Conservation (phyloP, 2,113 vertebrate genomes). For the Calidris pugnax region DNA sequence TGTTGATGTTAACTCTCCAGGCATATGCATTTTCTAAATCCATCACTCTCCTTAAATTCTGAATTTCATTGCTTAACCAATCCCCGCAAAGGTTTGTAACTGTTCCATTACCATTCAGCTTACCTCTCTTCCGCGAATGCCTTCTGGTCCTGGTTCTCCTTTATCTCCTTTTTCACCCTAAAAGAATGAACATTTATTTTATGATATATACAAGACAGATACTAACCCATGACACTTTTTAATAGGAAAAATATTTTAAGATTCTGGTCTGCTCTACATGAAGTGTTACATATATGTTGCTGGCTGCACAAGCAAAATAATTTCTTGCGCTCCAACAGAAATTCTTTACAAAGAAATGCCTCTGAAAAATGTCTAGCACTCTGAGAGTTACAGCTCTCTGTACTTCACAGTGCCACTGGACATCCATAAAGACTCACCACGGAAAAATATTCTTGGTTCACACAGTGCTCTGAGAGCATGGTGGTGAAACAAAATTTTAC, state of each 20-base stretch:
- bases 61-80: neutral
- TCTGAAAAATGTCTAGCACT: neutral
- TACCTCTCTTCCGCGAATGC: constrained; percentile 75
- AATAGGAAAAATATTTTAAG: neutral
- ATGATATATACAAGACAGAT: neutral
- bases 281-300: neutral
- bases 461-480: neutral
- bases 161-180: constrained; percentile 80
- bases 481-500: neutral
- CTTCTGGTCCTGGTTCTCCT: constrained; percentile 74
- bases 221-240: neutral
- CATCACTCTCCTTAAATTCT: neutral
- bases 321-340: neutral
- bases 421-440: neutral
- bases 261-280: neutral
- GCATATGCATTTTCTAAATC: neutral
- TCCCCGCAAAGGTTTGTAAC: neutral
- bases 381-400: neutral
- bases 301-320: neutral
- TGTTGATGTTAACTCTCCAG: neutral
- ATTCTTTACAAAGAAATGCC: neutral
- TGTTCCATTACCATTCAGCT: neutral
- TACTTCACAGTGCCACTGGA: neutral
- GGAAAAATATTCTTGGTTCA: neutral
- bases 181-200: constrained; percentile 44